These are phyloP conservation scores for Amphipyra berbera DNA, from an alignment of 2,888 invertebrate genomes.

Conservation along the genomic window DNA sequence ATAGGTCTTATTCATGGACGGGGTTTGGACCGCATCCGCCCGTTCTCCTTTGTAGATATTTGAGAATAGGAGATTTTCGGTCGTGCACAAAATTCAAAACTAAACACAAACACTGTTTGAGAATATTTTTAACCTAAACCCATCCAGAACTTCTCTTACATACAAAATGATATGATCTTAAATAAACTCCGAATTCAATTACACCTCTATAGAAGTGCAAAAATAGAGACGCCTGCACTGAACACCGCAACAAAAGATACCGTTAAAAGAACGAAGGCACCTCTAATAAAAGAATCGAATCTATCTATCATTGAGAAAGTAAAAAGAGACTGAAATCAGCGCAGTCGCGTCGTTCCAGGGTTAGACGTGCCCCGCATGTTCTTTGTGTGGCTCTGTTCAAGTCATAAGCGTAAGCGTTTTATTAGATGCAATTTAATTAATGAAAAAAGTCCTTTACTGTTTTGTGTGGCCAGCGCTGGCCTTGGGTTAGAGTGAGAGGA, in stretches of 20 bases:
- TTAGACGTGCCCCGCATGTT: constrained; percentile 82
- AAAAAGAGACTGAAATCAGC: constrained; percentile 83
- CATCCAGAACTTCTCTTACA: neutral
- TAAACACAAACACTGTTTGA: no score
- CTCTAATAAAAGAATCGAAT: constrained; percentile 83
- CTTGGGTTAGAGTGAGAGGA: no score
- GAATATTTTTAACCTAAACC: no score
- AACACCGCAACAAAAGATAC: constrained; percentile 71
- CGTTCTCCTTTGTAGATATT: no score
- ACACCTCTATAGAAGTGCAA: constrained; percentile 58
- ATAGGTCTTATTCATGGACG: no score
- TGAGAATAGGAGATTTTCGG: no score
- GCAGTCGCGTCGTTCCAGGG: constrained; percentile 74
- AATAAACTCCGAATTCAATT: constrained; percentile 64
- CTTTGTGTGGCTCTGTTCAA: constrained; percentile 55
- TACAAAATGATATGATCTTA: constrained; percentile 21
- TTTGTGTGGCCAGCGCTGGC: no score
- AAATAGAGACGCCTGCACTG: constrained; percentile 40
- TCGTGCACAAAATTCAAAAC: no score
- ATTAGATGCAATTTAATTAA: neutral
- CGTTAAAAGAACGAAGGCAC: constrained; percentile 69
- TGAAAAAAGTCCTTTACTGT: neutral
- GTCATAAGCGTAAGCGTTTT: constrained; percentile 43
- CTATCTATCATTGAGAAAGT: constrained; percentile 80
- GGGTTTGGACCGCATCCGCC: no score